A percentile compares a stretch with the other conserved stretches of the same genome.
Conservation (phyloP, 2,888 invertebrate species). For the Gandaritis pyraliata region DNA sequence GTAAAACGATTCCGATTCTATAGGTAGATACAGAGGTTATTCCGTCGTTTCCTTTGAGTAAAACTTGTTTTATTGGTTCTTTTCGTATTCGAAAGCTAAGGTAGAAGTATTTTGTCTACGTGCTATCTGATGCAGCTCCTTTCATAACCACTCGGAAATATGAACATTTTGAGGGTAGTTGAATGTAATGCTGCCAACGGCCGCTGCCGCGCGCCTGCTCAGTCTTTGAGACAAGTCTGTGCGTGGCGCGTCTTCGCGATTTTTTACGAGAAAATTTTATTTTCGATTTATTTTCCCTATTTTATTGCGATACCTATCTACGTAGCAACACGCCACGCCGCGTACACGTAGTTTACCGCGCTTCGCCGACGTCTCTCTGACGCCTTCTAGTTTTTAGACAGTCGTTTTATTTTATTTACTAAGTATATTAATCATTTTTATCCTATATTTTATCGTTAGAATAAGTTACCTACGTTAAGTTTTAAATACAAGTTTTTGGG, state of each 20-base stretch:
- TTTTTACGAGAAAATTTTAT: constrained; percentile 46
- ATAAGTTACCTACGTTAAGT: constrained; percentile 47
- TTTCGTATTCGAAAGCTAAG: background rate
- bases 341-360: constrained; percentile 36
- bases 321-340: constrained; percentile 40
- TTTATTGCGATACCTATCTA: constrained; percentile 42
- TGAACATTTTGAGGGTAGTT: constrained; percentile 56
- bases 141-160: constrained; percentile 5
- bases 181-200: constrained; percentile 27
- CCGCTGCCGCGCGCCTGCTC: constrained; percentile 33
- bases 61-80: background rate
- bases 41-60: background rate
- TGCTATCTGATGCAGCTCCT: background rate
- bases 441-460: constrained; percentile 41
- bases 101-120: constrained; percentile 15
- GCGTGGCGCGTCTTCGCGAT: constrained; percentile 56
- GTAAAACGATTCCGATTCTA: background rate
- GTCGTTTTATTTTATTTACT: constrained; percentile 43
- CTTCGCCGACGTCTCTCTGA: constrained; percentile 54
- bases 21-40: background rate
- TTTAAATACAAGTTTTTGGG: constrained; percentile 34
- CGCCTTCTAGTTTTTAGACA: constrained; percentile 39
- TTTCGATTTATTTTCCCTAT: constrained; percentile 41
- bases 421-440: constrained; percentile 24
- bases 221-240: constrained; percentile 70